Percentiles rank a stretch among this genome's conserved stretches.
Conservation (phyloP, 1,140 invertebrate species). For the Hermatobates lingyangjiaoensis region DNA sequence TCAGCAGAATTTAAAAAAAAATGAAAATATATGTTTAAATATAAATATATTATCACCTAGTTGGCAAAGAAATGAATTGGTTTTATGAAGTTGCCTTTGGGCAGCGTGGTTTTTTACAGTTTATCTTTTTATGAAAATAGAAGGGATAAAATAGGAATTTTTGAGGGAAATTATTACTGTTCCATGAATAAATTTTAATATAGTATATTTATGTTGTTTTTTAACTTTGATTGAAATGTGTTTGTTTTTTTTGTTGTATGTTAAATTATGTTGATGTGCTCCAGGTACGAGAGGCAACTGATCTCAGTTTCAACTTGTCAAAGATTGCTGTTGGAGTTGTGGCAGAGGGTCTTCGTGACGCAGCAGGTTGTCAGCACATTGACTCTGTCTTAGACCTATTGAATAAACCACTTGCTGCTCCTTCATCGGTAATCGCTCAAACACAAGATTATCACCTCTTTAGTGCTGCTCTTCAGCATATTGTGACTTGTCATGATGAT, state of each 20-base stretch:
- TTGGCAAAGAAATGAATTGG: too few species aligned
- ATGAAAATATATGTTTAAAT: too few species aligned
- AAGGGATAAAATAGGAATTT: too few species aligned
- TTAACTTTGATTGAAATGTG: not conserved
- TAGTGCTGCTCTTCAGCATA: constrained; percentile 54
- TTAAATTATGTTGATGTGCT: too few species aligned
- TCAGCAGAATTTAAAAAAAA: too few species aligned
- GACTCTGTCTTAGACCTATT: constrained; percentile 12
- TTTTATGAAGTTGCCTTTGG: too few species aligned
- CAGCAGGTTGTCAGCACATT: constrained; percentile 2
- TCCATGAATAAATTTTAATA: not conserved
- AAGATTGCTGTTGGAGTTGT: constrained; percentile 65
- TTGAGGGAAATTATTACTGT: too few species aligned
- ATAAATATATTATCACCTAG: too few species aligned
- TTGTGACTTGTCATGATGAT: constrained; percentile 76
- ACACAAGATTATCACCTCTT: constrained; percentile 62
- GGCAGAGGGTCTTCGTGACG: constrained; percentile 25
- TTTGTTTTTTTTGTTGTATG: too few species aligned
- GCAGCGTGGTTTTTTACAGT: too few species aligned
- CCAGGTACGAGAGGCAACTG: constrained; percentile 55
- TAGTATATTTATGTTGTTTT: not conserved
- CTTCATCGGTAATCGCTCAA: constrained; percentile 36
- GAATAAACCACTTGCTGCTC: constrained; percentile 1
- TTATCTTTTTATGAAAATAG: too few species aligned
- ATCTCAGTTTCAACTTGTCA: constrained; percentile 70